A percentile compares a stretch with the other conserved stretches of the same genome.
phyloP scores from a whole-genome alignment of 2,888 invertebrate species.

The Brachylomia viminalis region DNA sequence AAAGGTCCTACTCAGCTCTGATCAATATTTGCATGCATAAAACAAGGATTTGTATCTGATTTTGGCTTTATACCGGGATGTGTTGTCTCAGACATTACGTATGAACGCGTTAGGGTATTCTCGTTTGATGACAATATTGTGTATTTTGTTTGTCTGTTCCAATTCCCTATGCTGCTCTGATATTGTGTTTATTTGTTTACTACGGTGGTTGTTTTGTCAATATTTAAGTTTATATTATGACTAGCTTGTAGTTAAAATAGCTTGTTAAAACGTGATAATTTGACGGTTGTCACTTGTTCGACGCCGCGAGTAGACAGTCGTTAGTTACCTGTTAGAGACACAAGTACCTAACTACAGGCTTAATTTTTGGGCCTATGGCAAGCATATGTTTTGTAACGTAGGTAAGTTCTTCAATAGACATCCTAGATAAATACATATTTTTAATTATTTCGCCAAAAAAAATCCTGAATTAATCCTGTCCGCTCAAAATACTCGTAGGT shows the following conservation, averaged over 20 bases:
- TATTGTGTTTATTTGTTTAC: slow-evolving; percentile 39
- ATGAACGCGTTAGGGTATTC: slow-evolving; percentile 43
- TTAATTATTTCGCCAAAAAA: not conserved
- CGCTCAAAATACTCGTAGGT: not conserved
- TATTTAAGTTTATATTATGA: not conserved
- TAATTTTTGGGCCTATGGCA: not conserved
- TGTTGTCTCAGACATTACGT: slow-evolving; percentile 49
- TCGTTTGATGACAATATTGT: slow-evolving; percentile 40
- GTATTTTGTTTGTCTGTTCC: slow-evolving; percentile 45
- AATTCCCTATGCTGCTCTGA: slow-evolving; percentile 27
- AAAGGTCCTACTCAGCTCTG: slow-evolving; percentile 22
- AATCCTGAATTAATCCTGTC: not conserved
- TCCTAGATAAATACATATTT: not conserved
- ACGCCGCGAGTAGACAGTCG: not conserved
- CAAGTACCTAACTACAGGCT: not conserved
- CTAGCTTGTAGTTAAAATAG: not conserved
- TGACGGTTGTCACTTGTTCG: not conserved
- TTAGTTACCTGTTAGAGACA: not conserved
- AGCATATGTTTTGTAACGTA: not conserved
- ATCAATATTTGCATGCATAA: slow-evolving; percentile 57
- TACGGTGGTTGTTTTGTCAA: slow-evolving; percentile 5
- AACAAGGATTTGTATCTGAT: slow-evolving; percentile 60
- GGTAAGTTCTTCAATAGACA: not conserved
- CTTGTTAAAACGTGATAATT: not conserved
- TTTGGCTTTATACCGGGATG: slow-evolving; percentile 41